Percentiles rank a stretch among this genome's conserved stretches.
These are phyloP conservation scores for Venusia cambrica DNA, from an alignment of 2,888 invertebrate genomes.

Conservation along the genomic window DNA sequence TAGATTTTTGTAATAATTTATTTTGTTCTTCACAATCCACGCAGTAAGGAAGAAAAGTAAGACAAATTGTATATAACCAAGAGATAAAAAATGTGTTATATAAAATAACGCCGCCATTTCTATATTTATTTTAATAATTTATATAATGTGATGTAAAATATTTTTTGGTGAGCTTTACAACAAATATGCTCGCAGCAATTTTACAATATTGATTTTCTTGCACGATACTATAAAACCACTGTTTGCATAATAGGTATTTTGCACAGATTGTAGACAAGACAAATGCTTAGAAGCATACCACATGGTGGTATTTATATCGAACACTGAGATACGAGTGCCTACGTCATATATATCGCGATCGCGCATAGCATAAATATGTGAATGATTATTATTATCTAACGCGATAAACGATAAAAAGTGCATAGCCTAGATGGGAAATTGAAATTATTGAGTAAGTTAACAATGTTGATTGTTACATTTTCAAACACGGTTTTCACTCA, in stretches of 20 bases:
- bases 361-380: constrained; percentile 13
- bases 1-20: constrained; percentile 28
- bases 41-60: constrained; percentile 8
- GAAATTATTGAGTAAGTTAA: no score
- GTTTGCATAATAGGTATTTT: constrained; percentile 14
- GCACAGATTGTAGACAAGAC: constrained; percentile 14
- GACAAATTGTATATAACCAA: constrained; percentile 12
- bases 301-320: constrained; percentile 25
- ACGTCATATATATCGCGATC: constrained; percentile 14
- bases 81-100: constrained; percentile 6
- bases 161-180: no score
- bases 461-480: no score
- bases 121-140: no score
- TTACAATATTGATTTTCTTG: no score
- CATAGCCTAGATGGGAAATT: constrained; percentile 5
- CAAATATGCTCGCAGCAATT: no score
- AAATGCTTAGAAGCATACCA: constrained; percentile 17
- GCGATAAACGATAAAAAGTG: constrained; percentile 19
- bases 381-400: constrained; percentile 19
- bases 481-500: no score
- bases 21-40: constrained; percentile 21
- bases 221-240: no score
- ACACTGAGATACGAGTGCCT: constrained; percentile 9
- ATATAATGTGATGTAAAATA: no score
- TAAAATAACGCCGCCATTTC: constrained; percentile 10